Evolutionary conservation across 2,797 vertebrate species (phyloP).

Genomic region (Neopelma chrysocephalum): DNA sequence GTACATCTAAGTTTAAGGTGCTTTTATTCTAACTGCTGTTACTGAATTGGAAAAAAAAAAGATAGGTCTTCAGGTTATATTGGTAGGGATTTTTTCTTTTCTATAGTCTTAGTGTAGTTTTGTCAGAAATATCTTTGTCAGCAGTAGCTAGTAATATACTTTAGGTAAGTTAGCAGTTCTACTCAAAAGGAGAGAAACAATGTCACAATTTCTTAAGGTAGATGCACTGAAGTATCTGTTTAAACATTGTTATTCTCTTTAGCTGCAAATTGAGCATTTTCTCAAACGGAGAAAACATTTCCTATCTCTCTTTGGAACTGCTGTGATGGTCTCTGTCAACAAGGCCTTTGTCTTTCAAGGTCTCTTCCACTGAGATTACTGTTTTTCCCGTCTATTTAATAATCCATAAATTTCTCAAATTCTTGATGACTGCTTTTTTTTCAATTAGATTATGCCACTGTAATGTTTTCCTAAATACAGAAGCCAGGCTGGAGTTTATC

Average conservation of each 20-base stretch:
- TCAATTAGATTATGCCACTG: neutral
- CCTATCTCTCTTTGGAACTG: neutral
- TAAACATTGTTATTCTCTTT: neutral
- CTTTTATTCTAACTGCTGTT: neutral
- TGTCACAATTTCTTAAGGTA: neutral
- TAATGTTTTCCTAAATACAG: neutral
- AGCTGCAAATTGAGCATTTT: neutral
- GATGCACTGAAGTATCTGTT: neutral
- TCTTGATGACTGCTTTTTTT: neutral
- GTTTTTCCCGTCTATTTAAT: neutral
- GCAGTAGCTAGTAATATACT: neutral
- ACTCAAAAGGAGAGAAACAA: neutral
- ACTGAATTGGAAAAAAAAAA: neutral
- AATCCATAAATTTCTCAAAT: neutral
- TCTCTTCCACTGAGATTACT: neutral
- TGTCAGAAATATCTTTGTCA: neutral
- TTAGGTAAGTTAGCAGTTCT: neutral
- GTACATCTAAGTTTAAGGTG: neutral
- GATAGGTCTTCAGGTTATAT: neutral
- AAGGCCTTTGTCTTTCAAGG: neutral
- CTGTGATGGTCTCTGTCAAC: neutral
- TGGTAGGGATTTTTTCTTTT: neutral
- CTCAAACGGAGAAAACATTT: neutral
- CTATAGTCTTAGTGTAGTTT: neutral
- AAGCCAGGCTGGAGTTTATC: neutral